A percentile compares a stretch with the other conserved stretches of the same genome.
These are phyloP conservation scores for Rhagonycha lutea DNA, from an alignment of 2,888 invertebrate genomes.

Conservation along the genomic window DNA sequence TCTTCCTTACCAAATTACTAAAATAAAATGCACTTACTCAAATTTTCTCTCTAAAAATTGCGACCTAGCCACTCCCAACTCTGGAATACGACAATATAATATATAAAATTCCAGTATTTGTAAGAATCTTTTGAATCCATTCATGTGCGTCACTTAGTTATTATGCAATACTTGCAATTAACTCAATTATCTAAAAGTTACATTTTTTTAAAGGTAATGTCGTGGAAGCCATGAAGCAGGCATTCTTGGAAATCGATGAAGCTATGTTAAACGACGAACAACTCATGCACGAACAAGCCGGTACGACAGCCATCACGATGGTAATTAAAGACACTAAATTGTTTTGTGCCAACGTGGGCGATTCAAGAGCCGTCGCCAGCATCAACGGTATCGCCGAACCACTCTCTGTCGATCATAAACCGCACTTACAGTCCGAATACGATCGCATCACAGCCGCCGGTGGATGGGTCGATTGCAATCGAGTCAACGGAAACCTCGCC, in stretches of 20 bases:
- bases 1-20: too few relatives aligned
- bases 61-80: too few relatives aligned
- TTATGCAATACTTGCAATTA: too few relatives aligned
- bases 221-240: constrained; percentile 82
- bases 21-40: too few relatives aligned
- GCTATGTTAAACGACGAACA: constrained; percentile 89
- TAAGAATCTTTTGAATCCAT: too few relatives aligned
- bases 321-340: constrained; percentile 82
- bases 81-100: too few relatives aligned
- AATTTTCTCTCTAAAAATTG: too few relatives aligned
- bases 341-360: constrained; percentile 97
- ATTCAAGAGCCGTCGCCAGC: constrained; percentile 92
- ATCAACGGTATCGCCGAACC: constrained; percentile 77
- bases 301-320: constrained; percentile 89
- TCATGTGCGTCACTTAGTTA: too few relatives aligned
- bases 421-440: constrained; percentile 84
- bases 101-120: too few relatives aligned
- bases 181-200: background rate
- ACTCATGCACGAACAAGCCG: constrained; percentile 90
- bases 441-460: constrained; percentile 91
- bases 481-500: constrained; percentile 98
- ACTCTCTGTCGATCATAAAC: constrained; percentile 94
- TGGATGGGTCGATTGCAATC: constrained; percentile 95
- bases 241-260: constrained; percentile 83
- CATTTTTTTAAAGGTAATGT: constrained; percentile 59